These are phyloP conservation scores for Asteroscopus sphinx DNA, from an alignment of 2,888 invertebrate genomes.

Conservation along the genomic window DNA sequence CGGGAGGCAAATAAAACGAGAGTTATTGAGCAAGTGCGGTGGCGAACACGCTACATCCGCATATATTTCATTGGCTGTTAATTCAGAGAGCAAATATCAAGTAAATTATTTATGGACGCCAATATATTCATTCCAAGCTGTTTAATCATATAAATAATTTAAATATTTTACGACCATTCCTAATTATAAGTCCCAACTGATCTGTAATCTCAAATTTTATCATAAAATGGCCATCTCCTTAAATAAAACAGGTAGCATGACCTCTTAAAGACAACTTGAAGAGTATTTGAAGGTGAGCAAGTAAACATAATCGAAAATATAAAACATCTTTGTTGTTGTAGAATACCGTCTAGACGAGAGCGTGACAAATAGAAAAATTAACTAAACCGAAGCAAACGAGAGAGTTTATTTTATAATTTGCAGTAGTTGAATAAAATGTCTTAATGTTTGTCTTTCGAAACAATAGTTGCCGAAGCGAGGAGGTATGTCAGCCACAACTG, in stretches of 20 bases:
- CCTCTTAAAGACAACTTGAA: constrained; percentile 57
- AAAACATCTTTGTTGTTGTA: constrained; percentile 51
- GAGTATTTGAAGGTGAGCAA: constrained; percentile 74
- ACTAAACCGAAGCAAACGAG: constrained; percentile 29
- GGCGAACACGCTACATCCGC: constrained; percentile 60
- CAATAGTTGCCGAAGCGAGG: constrained; percentile 39
- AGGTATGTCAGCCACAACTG: constrained; percentile 64
- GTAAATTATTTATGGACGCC: constrained; percentile 33
- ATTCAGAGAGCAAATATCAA: constrained; percentile 59
- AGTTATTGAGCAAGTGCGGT: constrained; percentile 60
- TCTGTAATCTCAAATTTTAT: constrained; percentile 28
- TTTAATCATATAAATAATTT: constrained; percentile 44
- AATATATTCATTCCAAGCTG: constrained; percentile 44
- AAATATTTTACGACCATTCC: constrained; percentile 34
- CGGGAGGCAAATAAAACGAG: constrained; percentile 67
- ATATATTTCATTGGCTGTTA: constrained; percentile 59
- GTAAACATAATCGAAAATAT: constrained; percentile 54
- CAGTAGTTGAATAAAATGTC: constrained; percentile 13
- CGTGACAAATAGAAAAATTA: constrained; percentile 38
- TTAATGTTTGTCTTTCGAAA: constrained; percentile 28
- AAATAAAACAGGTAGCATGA: constrained; percentile 56
- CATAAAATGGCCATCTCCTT: constrained; percentile 38
- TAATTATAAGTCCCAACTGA: constrained; percentile 31
- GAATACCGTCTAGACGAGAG: constrained; percentile 53
- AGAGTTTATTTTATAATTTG: constrained; percentile 26